Base-by-base conservation (phyloP, 2,888 invertebrate species). In the Drosophila longiperda region DNA sequence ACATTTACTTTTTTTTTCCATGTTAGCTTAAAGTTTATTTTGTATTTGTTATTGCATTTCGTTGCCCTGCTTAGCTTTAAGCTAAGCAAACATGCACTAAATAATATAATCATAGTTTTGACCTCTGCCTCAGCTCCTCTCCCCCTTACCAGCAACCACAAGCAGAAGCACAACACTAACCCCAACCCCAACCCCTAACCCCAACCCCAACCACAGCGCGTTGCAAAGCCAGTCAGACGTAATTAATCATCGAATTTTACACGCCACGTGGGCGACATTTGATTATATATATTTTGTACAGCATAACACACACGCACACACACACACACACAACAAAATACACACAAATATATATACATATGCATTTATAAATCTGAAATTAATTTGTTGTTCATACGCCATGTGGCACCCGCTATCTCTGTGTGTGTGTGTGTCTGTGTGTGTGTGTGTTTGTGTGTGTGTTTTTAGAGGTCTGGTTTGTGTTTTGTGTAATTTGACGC, bases 401-500 rank as follows among this genome's bases (percentile, higher is more conserved):
- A 77, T 74, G 74, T 77, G 78, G 54, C 32, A 49, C 67, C 32
- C 33, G 15, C 7, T 3, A 8, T 3, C 23, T 15, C 36, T 45
- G n/a, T 45, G n/a, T 36, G 7, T 29, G 20, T 38, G 17, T 32
- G 15, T n/a, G 20, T 20, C 11, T 40, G 20, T 61, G 48, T 60
- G n/a, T 49, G 17, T 23, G 60, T 61, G 40, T 66, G 38, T 66
- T 45, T 67, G 55, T 65, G 60, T 71, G 64, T 67, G 66, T 60
- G 59, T 67, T 52, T 63, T 69, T 20, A 66, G 57, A 53, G 50
- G 57, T 80, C 66, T 83, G 83, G 78, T 78, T 73, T 80, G 66
- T 82, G 77, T 73, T 82, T 77, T 87, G 86, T 89, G 90, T 88
- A 90, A 88, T 83, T 87, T 87, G 86, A 90, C 86, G 86, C 86